phyloP scores from a whole-genome alignment of 2,888 invertebrate species.

The Arge pagana region DNA sequence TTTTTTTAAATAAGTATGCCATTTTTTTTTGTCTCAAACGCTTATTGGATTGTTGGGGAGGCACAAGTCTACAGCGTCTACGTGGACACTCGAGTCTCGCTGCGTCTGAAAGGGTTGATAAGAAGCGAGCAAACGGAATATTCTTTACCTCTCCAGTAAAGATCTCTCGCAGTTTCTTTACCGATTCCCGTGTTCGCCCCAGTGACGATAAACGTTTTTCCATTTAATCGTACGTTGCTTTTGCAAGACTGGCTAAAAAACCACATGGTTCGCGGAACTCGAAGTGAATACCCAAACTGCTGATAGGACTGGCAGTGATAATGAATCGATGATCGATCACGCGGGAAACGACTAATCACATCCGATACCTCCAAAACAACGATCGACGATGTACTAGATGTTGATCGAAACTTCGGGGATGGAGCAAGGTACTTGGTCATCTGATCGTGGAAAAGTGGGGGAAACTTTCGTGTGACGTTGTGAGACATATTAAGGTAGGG shows the following conservation, averaged over 20 bases:
- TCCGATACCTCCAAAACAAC: no score
- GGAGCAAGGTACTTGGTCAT: no score
- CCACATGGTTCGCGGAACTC: constrained; percentile 43
- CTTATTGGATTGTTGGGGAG: not conserved
- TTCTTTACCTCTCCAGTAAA: constrained; percentile 49
- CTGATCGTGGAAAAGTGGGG: no score
- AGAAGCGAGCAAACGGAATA: not conserved
- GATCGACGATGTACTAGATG: no score
- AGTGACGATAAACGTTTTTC: constrained; percentile 50
- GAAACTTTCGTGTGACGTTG: no score
- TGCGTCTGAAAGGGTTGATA: not conserved
- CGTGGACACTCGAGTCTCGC: not conserved
- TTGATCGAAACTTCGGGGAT: no score
- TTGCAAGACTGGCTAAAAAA: constrained; percentile 49
- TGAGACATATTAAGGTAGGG: no score
- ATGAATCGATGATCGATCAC: no score
- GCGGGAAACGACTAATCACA: no score
- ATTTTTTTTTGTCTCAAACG: no score
- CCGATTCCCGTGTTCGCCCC: constrained; percentile 57
- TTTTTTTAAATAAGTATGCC: not conserved
- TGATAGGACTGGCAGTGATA: no score
- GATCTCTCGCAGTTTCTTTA: constrained; percentile 50
- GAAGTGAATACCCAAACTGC: no score
- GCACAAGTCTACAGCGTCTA: not conserved
- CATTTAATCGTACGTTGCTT: constrained; percentile 55